Base-by-base conservation (phyloP, 2,888 invertebrate genomes). In the Neoaliturus tenellus region DNA sequence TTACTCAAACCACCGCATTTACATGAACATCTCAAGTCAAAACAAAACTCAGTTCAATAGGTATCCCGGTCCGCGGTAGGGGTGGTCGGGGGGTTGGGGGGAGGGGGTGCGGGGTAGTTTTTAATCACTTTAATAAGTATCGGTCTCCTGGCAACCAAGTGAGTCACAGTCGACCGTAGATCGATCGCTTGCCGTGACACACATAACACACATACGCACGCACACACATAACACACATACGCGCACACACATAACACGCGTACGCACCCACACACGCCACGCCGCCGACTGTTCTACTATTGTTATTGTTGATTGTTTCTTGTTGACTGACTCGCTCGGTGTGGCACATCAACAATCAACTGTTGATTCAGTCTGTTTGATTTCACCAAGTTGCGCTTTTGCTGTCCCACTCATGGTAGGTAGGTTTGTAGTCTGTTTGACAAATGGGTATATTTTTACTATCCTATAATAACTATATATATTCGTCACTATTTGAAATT, bases 51-150 rank as follows among this genome's bases (percentile, higher is more conserved):
- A 48, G 55, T 8, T 55, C 55, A 23, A 25, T 55, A 55, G 55
- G 55, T 55, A 25, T 55, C 55, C 48, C 3, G 10, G 14, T 8
- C 48, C n/a, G n/a, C 39, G 17, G 58, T 5, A 25, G 17, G 51
- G 78, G 55, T 55, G 28, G 41, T n/a, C n/a, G 31, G 51, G n/a
- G 17, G 48, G 20, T 0, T n/a, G 48, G 69, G 67, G 6, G 69
- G 41, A 44, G 44, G 28, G 69, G 33, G n/a, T 55, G n/a, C 14
- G 58, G 55, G 82, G 82, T 71, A 35, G 82, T 82, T 82, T 82
- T 82, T 82, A 82, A 82, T 82, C 82, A 82, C 82, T 82, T 82
- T 82, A 82, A 82, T 82, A 82, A 82, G 82, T 82, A 51, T 44
- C 55, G 73, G 73, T 73, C 25, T 28, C 73, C 55, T 31, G 58